Evolutionary conservation across 2,797 vertebrate genomes (phyloP), one percentile per base, ranked within the genome.

Genomic region (Florisuga fusca): DNA sequence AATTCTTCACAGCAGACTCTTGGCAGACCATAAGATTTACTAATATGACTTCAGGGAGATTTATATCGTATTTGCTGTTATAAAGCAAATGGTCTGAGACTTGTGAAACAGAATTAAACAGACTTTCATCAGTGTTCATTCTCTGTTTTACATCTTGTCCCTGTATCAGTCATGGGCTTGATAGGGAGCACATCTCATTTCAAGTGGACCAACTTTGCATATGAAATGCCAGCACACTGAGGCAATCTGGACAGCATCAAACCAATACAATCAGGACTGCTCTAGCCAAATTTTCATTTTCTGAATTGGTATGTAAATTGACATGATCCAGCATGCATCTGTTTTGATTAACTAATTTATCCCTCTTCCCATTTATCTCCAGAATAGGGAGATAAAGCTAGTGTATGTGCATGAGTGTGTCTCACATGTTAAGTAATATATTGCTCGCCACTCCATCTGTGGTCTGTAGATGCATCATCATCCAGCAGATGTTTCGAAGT

Each of bases 71-170:
- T 89, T 84, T 82, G 22, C 43, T n/a, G 20, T 54, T 87, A 89
- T 74, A 90, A 94, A 79, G 59, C 22, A 87, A 91, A 89, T 48
- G 7, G 45, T 36, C 71, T 80, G 53, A 94, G 67, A 73, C 90
- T 90, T 36, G 31, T 31, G 38, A 46, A 71, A 85, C 26, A 18
- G 4, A 86, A 84, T 54, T 86, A 93, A 90, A 74, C 10, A 91
- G 53, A n/a, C 23, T 81, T 87, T 41, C 18, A 36, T 79, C 53
- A 63, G 22, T 48, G 59, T 34, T 73, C 26, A 22, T 9, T 29
- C 18, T 90, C 18, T 90, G 50, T 23, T 74, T 86, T 77, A 69
- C 12, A 59, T 76, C 81, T 79, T 53, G 59, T 71, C 57, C 43
- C 63, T 63, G 48, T 16, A 79, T 61, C 53, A 41, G 41, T 36